Percentiles rank a stretch among this genome's conserved stretches.
Evolutionary conservation across 2,113 vertebrate genomes (phyloP).

Genomic region (Charadrius vociferus): DNA sequence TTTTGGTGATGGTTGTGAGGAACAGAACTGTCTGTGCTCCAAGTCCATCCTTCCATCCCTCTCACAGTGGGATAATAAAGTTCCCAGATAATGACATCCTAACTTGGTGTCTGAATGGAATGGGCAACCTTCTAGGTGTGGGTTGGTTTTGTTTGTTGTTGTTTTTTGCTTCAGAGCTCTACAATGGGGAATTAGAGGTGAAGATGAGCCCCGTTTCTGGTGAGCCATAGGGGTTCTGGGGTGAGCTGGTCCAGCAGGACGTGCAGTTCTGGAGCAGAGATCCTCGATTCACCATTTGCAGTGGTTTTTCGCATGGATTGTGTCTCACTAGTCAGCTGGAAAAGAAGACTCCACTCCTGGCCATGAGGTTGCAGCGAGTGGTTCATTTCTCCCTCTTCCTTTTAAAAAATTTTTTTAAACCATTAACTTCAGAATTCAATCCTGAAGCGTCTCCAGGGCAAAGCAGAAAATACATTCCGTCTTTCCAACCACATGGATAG

Average conservation of each 20-base stretch:
- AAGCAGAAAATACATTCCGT: neutral
- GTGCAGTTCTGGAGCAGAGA: neutral
- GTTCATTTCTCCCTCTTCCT: constrained; percentile 22
- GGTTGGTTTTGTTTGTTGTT: neutral
- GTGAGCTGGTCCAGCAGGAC: neutral
- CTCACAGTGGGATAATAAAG: neutral
- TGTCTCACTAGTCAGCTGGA: constrained; percentile 51
- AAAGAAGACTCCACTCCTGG: constrained; percentile 41
- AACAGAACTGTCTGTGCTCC: neutral
- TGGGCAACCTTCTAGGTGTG: neutral
- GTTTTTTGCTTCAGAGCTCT: neutral
- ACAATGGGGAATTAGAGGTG: neutral
- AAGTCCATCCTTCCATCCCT: neutral
- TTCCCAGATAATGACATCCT: neutral
- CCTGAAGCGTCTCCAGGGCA: constrained; percentile 50
- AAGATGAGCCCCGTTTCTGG: neutral
- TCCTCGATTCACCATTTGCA: neutral
- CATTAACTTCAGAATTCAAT: constrained; percentile 57
- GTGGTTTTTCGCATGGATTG: constrained; percentile 40
- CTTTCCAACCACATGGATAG: constrained; percentile 1
- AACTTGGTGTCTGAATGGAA: neutral
- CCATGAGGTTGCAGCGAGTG: constrained; percentile 13
- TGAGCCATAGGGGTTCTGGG: neutral
- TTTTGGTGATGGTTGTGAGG: neutral
- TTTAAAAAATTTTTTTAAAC: constrained; percentile 41